Conservation (phyloP, 1,140 invertebrate species). For the Formica exsecta region DNA sequence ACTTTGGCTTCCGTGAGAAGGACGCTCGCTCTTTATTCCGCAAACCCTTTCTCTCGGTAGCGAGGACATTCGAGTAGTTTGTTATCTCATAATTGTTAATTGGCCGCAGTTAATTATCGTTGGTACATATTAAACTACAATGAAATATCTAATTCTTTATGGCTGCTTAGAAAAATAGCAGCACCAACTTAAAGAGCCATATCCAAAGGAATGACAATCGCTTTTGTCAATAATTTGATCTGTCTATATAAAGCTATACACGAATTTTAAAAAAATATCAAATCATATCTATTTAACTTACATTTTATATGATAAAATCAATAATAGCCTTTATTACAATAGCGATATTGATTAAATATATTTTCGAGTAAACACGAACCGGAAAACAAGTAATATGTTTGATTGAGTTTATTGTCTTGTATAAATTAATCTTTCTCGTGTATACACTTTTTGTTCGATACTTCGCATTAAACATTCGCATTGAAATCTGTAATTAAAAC, state of each 20-base stretch:
- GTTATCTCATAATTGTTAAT: constrained; percentile 50
- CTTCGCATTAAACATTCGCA: neutral
- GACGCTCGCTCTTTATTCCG: neutral
- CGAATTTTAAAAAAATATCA: neutral
- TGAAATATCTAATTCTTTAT: neutral
- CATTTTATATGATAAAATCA: neutral
- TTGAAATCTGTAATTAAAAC: constrained; percentile 26
- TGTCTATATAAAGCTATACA: neutral
- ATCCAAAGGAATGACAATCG: neutral
- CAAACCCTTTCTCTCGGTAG: neutral
- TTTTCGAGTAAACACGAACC: neutral
- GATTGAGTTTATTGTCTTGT: neutral
- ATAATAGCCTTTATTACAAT: neutral
- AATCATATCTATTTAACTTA: neutral
- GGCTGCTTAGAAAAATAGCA: neutral
- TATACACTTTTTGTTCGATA: neutral
- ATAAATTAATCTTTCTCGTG: constrained; percentile 9
- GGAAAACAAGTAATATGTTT: neutral
- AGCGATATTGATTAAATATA: constrained; percentile 20
- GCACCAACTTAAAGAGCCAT: neutral
- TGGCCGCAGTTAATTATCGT: constrained; percentile 38
- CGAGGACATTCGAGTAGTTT: constrained; percentile 19
- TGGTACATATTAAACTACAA: neutral
- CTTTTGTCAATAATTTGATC: neutral
- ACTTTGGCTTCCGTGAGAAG: constrained; percentile 14